Conservation (phyloP, 2,888 invertebrate species). For the Drosophila barbarae region DNA sequence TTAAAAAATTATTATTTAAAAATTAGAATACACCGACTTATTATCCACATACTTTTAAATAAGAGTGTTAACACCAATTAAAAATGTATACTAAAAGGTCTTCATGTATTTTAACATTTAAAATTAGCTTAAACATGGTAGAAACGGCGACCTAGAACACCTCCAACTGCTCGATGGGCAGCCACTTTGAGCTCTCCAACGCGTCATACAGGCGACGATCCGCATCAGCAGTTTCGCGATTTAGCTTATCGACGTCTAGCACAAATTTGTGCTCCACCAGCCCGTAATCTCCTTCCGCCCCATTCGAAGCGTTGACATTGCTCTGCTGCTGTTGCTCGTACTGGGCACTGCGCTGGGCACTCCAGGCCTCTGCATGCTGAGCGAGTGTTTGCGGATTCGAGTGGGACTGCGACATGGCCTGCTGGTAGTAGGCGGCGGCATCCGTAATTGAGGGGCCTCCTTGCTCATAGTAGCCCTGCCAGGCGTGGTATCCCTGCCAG, state of each 20-base stretch:
- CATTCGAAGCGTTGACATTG: conserved; percentile 71
- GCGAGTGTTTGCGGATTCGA: conserved; percentile 78
- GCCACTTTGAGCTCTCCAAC: conserved; percentile 90
- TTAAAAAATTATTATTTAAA: background rate
- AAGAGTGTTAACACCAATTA: background rate
- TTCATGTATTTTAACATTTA: conserved; percentile 5
- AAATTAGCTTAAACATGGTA: conserved; percentile 3
- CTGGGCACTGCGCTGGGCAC: conserved; percentile 80
- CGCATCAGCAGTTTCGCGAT: conserved; percentile 87
- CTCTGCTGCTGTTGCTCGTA: conserved; percentile 75
- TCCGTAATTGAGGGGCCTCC: conserved; percentile 67
- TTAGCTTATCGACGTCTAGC: conserved; percentile 87
- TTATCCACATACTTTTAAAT: background rate
- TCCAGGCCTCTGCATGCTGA: conserved; percentile 81
- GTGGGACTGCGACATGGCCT: conserved; percentile 78
- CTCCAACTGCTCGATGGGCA: conserved; percentile 88
- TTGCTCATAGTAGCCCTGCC: conserved; percentile 88
- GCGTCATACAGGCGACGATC: conserved; percentile 90
- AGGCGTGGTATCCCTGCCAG: conserved; percentile 92
- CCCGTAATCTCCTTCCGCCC: conserved; percentile 84
- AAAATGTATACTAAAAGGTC: background rate
- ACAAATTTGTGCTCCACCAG: conserved; percentile 89
- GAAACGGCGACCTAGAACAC: conserved; percentile 79
- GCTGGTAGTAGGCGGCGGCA: conserved; percentile 78
- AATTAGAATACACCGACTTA: background rate